These are phyloP conservation scores for cattle (Bos taurus) DNA, from an alignment of 2,113 vertebrate genomes.

Conservation along the genomic window ARS-UCD2.0 NC_037340.1:60948501-60949000, in stretches of 20 bases:
- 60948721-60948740: not conserved
- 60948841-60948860: not conserved
- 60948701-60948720: not conserved
- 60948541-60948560: not conserved
- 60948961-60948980: not conserved
- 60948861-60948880: not conserved
- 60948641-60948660: not conserved
- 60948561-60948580: not conserved
- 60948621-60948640: not conserved
- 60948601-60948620: not conserved
- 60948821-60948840: not conserved
- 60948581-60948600: not conserved
- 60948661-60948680: not conserved
- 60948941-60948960: not conserved
- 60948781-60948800: not conserved
- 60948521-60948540: not conserved
- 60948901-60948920: not conserved
- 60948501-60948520: not conserved
- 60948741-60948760: not conserved
- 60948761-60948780: not conserved
- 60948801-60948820: not conserved
- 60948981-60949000: not conserved
- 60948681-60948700: not conserved
- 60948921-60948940: not conserved
- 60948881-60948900: not conserved